Percentiles rank a stretch among this genome's conserved stretches.
These are phyloP conservation scores for Pterobdella sp. DNA, from an alignment of 2,888 invertebrate species.

Conservation along the genomic window DNA sequence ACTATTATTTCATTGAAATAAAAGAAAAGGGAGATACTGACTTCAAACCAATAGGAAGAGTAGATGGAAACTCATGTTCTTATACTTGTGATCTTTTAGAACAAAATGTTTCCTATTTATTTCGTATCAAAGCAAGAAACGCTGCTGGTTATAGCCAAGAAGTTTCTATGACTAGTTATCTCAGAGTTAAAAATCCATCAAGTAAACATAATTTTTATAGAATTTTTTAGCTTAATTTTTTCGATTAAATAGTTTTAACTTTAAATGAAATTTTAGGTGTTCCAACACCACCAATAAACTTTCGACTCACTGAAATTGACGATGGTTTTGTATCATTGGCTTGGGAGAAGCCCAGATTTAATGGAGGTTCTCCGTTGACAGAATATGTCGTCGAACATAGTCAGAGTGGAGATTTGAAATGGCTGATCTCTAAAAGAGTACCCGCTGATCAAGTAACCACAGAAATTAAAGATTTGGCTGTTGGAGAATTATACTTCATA, in stretches of 20 bases:
- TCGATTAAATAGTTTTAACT: background rate
- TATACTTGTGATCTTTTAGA: conserved; percentile 27
- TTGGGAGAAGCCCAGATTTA: conserved; percentile 39
- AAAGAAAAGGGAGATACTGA: conserved; percentile 18
- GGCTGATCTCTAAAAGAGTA: conserved; percentile 15
- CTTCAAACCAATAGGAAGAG: conserved; percentile 28
- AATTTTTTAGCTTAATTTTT: background rate
- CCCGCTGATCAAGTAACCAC: conserved; percentile 32
- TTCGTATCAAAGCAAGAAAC: conserved; percentile 75
- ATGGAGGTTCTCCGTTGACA: conserved; percentile 38
- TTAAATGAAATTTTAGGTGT: conserved; percentile 29
- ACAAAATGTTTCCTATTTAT: conserved; percentile 58
- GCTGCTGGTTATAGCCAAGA: conserved; percentile 61
- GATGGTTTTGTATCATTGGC: conserved; percentile 37
- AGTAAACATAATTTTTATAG: background rate
- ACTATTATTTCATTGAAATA: conserved; percentile 40
- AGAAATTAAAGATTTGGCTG: conserved; percentile 36
- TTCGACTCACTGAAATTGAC: conserved; percentile 38
- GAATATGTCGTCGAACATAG: conserved; percentile 45
- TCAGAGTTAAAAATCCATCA: conserved; percentile 45
- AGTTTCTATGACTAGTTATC: conserved; percentile 66
- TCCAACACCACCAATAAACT: conserved; percentile 35
- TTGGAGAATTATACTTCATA: conserved; percentile 61
- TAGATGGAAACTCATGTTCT: conserved; percentile 23
- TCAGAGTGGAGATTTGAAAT: conserved; percentile 20